Percentiles rank a stretch among this genome's conserved stretches.
Conservation (phyloP, 2,113 vertebrate genomes). For the Turdus rufiventris region DNA sequence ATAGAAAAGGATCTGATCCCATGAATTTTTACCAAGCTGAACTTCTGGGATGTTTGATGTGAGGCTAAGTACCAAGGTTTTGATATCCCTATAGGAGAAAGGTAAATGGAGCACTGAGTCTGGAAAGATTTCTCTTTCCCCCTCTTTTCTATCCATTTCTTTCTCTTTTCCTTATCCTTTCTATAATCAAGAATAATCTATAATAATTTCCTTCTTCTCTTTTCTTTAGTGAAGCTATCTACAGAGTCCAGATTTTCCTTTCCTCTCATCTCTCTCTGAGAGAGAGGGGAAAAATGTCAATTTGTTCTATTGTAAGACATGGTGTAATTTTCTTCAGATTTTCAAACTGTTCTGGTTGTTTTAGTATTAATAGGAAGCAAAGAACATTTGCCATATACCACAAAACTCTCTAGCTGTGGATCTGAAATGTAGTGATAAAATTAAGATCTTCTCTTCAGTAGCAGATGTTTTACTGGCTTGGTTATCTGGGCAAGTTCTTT, state of each 20-base stretch:
- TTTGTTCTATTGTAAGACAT: not conserved
- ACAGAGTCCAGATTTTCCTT: not conserved
- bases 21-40: not conserved
- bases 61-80: not conserved
- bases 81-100: not conserved
- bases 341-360: not conserved
- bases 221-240: not conserved
- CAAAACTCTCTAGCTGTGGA: not conserved
- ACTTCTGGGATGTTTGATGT: not conserved
- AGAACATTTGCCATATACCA: not conserved
- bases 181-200: not conserved
- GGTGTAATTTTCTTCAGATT: not conserved
- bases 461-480: not conserved
- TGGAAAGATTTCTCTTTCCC: not conserved
- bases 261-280: not conserved
- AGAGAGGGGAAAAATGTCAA: not conserved
- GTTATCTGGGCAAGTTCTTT: not conserved
- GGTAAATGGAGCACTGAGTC: not conserved
- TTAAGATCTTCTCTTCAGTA: not conserved
- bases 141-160: not conserved
- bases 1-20: not conserved
- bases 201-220: not conserved
- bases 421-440: not conserved
- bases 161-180: not conserved
- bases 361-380: not conserved